Conservation (phyloP, 37 sponge, comb jelly and placozoan species). For the Agelas oroides region DNA sequence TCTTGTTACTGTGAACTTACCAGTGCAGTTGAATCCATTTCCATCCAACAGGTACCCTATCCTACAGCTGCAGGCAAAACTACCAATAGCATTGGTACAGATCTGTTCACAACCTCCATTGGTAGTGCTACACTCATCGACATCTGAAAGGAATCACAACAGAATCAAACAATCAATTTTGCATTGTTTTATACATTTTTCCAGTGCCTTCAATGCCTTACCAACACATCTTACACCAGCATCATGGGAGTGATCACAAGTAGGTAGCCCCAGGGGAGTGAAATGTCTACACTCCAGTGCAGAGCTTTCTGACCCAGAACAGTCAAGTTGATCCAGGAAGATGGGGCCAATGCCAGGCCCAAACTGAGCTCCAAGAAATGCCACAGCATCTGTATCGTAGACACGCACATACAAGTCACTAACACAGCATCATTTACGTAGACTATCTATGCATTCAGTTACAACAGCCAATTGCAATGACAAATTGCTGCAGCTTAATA, state of each 20-base stretch:
- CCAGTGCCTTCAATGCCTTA: constrained; percentile 2
- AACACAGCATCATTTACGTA: too few relatives aligned
- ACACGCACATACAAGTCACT: too few relatives aligned
- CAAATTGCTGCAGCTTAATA: too few relatives aligned
- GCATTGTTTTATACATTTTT: too few relatives aligned
- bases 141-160: constrained; percentile 5
- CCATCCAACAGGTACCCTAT: constrained; percentile 6
- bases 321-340: constrained; percentile 24
- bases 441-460: too few relatives aligned
- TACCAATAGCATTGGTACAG: constrained; percentile 56
- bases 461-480: too few relatives aligned
- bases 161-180: too few relatives aligned
- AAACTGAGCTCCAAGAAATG: constrained; percentile 18
- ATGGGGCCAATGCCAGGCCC: constrained; percentile 42
- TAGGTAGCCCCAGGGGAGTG: constrained; percentile 10
- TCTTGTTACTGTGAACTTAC: constrained; percentile 8
- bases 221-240: constrained; percentile 62
- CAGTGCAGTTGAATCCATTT: constrained; percentile 10
- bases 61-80: constrained; percentile 46
- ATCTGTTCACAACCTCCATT: constrained; percentile 7
- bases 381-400: background rate
- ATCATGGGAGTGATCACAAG: constrained; percentile 61
- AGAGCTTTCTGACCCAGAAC: background rate
- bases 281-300: constrained; percentile 12
- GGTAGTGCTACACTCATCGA: constrained; percentile 38